phyloP scores from a whole-genome alignment of 1,140 invertebrate species.

The Aphis craccivora region DNA sequence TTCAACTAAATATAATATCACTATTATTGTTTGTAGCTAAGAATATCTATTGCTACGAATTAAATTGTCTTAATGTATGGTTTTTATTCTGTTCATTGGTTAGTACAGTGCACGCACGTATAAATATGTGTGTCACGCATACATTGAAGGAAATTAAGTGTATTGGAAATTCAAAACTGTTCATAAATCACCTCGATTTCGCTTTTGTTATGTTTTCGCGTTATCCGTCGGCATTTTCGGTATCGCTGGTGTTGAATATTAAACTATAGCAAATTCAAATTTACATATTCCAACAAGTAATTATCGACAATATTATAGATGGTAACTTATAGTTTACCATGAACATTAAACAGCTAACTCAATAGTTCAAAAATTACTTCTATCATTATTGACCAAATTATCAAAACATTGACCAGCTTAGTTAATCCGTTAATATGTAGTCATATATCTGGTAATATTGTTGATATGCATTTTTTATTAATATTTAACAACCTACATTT shows the following conservation, averaged over 20 bases:
- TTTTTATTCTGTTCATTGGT: background rate
- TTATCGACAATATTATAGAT: background rate
- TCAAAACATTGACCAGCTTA: background rate
- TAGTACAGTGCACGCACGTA: background rate
- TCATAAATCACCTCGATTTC: constrained; percentile 42
- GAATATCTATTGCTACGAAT: background rate
- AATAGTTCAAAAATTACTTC: background rate
- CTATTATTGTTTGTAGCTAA: background rate
- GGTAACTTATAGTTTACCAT: background rate
- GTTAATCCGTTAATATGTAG: background rate
- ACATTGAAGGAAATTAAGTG: constrained; percentile 12
- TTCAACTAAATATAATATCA: background rate
- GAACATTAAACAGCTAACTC: background rate
- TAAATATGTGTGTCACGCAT: constrained; percentile 1
- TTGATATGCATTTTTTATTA: background rate
- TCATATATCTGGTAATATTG: background rate
- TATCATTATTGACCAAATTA: background rate
- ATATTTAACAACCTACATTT: background rate
- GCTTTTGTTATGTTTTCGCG: constrained; percentile 17
- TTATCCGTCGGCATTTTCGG: background rate
- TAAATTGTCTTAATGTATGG: background rate
- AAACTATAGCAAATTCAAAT: background rate
- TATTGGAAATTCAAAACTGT: constrained; percentile 36
- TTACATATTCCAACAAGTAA: constrained; percentile 2
- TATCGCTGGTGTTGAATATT: constrained; percentile 10